phyloP scores from a whole-genome alignment of 1,140 invertebrate genomes.

The Drosophila kepulauana region DNA sequence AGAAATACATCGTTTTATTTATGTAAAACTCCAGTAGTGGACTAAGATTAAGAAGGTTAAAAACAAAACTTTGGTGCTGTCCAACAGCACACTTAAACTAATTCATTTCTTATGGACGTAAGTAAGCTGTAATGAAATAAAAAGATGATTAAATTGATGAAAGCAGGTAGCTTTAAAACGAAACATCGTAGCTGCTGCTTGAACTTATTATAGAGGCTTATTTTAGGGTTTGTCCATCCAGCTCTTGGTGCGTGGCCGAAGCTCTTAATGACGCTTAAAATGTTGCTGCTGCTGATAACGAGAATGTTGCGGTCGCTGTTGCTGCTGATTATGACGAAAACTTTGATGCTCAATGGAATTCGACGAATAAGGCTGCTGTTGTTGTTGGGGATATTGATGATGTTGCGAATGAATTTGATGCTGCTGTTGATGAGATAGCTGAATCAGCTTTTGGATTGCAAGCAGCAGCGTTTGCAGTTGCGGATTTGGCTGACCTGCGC shows the following conservation, averaged over 20 bases:
- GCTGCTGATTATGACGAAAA: too few species aligned
- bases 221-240: too few species aligned
- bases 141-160: too few species aligned
- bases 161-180: too few species aligned
- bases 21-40: constrained; percentile 15
- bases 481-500: not conserved
- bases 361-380: not conserved
- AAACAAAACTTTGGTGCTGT: constrained; percentile 10
- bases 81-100: constrained; percentile 17
- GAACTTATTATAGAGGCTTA: too few species aligned
- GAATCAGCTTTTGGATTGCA: not conserved
- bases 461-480: not conserved
- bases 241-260: too few species aligned
- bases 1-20: constrained; percentile 39
- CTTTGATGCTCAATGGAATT: too few species aligned
- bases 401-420: not conserved
- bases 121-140: too few species aligned
- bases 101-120: too few species aligned
- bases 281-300: not conserved
- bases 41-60: not conserved
- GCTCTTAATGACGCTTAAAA: not conserved
- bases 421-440: not conserved
- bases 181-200: too few species aligned
- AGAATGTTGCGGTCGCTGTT: not conserved
- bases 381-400: not conserved